These are phyloP conservation scores for Pocillopora grandis DNA, from an alignment of 92 coral and sea anemone genomes.

Conservation along the genomic window DNA sequence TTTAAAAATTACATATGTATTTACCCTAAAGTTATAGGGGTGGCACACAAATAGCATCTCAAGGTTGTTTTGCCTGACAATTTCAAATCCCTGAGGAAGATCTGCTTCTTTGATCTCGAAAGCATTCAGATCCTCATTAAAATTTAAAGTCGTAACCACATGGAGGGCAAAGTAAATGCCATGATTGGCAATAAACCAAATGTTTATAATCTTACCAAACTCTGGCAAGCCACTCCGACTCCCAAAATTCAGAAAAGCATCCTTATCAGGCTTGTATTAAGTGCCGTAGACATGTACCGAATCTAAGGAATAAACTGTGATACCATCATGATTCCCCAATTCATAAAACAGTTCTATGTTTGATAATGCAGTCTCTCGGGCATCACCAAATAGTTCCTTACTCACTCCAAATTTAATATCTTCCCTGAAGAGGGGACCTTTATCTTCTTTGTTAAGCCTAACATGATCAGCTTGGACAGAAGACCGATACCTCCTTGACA, in stretches of 20 bases:
- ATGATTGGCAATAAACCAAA: slow-evolving; percentile 36
- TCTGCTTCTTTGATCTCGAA: slow-evolving; percentile 33
- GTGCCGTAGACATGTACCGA: slow-evolving; percentile 40
- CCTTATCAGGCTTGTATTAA: slow-evolving; percentile 17
- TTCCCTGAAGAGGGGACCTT: slow-evolving; percentile 19
- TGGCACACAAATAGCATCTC: slow-evolving; percentile 36
- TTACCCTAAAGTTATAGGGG: slow-evolving; percentile 12
- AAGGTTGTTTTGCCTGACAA: slow-evolving; percentile 29
- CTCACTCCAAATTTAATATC: slow-evolving; percentile 1
- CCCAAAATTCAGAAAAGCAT: slow-evolving; percentile 30
- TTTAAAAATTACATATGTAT: slow-evolving; percentile 18
- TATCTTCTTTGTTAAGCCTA: slow-evolving; percentile 7
- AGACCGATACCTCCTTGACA: slow-evolving; percentile 34
- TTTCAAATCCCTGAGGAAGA: slow-evolving; percentile 40
- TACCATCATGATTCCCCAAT: slow-evolving; percentile 12
- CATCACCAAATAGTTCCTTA: slow-evolving; percentile 27
- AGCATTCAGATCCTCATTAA: slow-evolving; percentile 25
- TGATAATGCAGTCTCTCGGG: slow-evolving; percentile 6
- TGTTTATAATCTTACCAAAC: slow-evolving; percentile 40
- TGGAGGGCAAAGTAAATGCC: slow-evolving; percentile 43
- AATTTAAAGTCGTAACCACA: neutral
- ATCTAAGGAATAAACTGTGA: slow-evolving; percentile 21
- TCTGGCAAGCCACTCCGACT: slow-evolving; percentile 18
- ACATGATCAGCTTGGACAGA: slow-evolving; percentile 37
- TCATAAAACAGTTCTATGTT: slow-evolving; percentile 17